Conservation (phyloP, 1,140 invertebrate genomes). For the Ctenoplectra terminalis region DNA sequence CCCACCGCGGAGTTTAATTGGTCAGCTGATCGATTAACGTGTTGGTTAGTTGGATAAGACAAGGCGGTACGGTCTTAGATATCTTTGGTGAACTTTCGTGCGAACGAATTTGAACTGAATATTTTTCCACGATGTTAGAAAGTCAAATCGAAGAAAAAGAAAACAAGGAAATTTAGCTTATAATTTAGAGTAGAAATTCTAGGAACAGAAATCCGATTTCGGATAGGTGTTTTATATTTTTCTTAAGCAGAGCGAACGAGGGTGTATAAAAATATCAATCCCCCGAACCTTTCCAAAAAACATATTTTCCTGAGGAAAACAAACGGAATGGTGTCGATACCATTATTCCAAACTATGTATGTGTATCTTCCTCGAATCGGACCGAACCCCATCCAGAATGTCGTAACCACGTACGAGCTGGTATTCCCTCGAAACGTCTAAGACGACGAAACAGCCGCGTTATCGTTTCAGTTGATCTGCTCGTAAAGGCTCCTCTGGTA, state of each 20-base stretch:
- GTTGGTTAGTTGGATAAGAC: background rate
- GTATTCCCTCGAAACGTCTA: slow-evolving; percentile 13
- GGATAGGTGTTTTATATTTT: no score
- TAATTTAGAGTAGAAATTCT: no score
- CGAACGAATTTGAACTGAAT: no score
- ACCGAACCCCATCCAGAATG: background rate
- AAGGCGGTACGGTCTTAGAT: background rate
- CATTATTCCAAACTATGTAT: background rate
- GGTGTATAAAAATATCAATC: background rate
- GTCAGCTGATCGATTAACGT: slow-evolving; percentile 1
- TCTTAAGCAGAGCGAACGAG: background rate
- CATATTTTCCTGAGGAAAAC: no score
- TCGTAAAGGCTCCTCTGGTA: slow-evolving; percentile 44
- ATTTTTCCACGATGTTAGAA: no score
- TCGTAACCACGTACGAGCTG: slow-evolving; percentile 23
- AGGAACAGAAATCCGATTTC: no score
- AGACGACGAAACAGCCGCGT: slow-evolving; percentile 10
- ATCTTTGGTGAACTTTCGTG: background rate
- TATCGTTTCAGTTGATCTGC: slow-evolving; percentile 43
- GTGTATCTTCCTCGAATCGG: background rate
- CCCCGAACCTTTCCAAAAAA: background rate
- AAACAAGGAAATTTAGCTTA: no score
- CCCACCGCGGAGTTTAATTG: slow-evolving; percentile 19
- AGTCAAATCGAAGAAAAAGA: no score
- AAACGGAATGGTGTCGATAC: background rate